Evolutionary conservation across 2,113 vertebrate genomes (phyloP).

Genomic region (Chitala chitala): DNA sequence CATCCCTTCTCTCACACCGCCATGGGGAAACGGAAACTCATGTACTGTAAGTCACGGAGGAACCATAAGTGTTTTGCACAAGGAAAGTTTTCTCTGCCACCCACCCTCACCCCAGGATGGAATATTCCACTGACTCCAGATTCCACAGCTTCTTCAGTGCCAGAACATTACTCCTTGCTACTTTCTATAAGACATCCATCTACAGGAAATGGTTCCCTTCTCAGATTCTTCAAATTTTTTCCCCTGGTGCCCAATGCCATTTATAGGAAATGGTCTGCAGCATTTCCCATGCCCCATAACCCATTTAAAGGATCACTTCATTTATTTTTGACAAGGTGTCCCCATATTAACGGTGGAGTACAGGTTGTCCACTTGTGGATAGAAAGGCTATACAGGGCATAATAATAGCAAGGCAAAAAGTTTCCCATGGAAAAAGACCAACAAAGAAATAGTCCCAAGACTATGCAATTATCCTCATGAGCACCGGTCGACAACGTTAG

Average conservation of each 20-base stretch:
- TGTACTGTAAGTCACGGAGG: background rate
- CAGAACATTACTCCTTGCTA: background rate
- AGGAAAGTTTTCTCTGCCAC: background rate
- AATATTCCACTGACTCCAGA: conserved; percentile 17
- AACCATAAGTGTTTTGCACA: no score
- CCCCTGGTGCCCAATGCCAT: conserved; percentile 40
- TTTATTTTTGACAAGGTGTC: background rate
- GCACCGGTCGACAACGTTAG: background rate
- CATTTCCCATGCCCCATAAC: conserved; percentile 43
- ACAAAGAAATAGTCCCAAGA: background rate
- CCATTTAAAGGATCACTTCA: background rate
- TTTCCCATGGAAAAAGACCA: conserved; percentile 7
- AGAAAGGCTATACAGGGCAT: background rate
- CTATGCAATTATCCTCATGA: background rate
- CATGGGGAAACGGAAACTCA: background rate
- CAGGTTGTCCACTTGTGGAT: background rate
- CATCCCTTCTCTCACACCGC: no score
- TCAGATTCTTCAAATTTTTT: conserved; percentile 57
- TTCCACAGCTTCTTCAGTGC: background rate
- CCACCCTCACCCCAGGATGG: background rate
- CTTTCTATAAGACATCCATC: background rate
- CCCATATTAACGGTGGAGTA: background rate
- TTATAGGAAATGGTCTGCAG: conserved; percentile 47
- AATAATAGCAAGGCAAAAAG: background rate
- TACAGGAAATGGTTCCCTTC: conserved; percentile 52